phyloP scores from a whole-genome alignment of 2,113 vertebrate species.

The Corythaixoides concolor region DNA sequence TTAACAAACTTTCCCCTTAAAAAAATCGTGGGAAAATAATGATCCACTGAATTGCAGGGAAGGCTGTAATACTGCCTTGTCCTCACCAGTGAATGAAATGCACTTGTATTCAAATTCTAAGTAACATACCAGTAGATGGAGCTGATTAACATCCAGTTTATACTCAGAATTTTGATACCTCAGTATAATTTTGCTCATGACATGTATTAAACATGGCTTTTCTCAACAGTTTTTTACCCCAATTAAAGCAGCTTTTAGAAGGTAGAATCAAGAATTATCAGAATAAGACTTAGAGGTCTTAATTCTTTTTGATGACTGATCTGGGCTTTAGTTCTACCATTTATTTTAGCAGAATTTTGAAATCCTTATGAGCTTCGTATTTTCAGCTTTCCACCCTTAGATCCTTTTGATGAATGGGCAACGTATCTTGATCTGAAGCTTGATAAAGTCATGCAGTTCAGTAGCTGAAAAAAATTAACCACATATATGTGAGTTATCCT shows the following conservation, averaged over 20 bases:
- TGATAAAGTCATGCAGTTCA: neutral
- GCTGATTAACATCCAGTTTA: neutral
- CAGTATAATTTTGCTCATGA: neutral
- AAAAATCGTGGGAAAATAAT: neutral
- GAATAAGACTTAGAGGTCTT: neutral
- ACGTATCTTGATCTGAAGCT: neutral
- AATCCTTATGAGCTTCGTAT: neutral
- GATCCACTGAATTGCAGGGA: neutral
- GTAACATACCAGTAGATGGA: neutral
- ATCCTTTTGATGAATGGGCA: neutral
- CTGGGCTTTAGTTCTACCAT: neutral
- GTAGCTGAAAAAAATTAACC: neutral
- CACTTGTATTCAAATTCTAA: neutral
- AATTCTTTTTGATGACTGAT: neutral
- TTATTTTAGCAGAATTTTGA: neutral
- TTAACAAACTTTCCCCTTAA: neutral
- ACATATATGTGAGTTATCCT: neutral
- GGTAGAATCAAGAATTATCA: neutral
- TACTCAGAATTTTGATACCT: neutral
- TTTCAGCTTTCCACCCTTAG: neutral
- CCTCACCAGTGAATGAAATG: neutral
- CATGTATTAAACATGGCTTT: neutral
- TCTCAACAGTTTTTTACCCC: neutral
- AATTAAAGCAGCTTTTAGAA: neutral
- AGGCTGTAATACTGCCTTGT: neutral